Conservation (phyloP, 2,888 invertebrate species). For the Ptilodon capucinus region DNA sequence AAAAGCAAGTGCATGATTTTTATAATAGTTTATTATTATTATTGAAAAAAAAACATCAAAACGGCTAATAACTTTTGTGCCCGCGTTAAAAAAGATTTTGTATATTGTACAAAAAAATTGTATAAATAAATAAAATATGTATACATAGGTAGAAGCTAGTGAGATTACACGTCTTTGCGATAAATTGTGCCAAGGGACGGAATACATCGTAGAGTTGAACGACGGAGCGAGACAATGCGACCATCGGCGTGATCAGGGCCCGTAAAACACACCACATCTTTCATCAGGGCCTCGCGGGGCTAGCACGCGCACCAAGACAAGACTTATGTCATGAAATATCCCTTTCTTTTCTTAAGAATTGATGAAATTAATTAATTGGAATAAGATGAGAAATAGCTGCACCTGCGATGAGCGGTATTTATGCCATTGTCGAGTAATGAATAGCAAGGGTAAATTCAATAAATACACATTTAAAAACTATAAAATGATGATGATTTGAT, state of each 20-base stretch:
- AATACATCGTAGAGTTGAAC: conserved; percentile 43
- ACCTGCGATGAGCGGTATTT: no score
- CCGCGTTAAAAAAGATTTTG: conserved; percentile 37
- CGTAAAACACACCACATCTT: no score
- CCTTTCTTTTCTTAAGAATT: no score
- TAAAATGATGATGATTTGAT: no score
- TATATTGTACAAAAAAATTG: conserved; percentile 47
- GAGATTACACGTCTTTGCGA: conserved; percentile 58
- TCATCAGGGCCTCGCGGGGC: no score
- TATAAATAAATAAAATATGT: conserved; percentile 47
- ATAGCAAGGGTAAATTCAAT: no score
- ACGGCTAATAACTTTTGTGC: conserved; percentile 44
- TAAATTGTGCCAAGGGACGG: conserved; percentile 71
- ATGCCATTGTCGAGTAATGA: no score
- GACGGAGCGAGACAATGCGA: conserved; percentile 28
- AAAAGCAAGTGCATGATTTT: conserved; percentile 30
- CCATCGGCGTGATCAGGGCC: conserved; percentile 22
- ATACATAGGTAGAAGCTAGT: conserved; percentile 49
- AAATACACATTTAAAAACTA: no score
- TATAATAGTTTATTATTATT: conserved; percentile 15
- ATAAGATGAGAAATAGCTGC: no score
- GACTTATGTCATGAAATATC: no score
- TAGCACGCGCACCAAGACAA: no score
- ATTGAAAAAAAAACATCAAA: conserved; percentile 32
- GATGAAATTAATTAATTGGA: no score